phyloP scores from a whole-genome alignment of 2,113 vertebrate genomes.

The Otis tarda region DNA sequence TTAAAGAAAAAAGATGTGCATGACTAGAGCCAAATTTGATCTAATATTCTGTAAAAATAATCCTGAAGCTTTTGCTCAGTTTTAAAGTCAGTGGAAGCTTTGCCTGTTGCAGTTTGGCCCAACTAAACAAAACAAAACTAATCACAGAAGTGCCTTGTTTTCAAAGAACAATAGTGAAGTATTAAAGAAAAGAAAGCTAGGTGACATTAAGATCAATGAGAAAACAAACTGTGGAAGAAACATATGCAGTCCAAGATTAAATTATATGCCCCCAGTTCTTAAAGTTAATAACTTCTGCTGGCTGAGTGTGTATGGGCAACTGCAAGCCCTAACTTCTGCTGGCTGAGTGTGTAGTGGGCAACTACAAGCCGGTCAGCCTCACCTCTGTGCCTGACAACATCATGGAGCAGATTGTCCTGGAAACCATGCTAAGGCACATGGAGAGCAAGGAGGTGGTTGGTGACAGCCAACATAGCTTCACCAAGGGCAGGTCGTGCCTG shows the following conservation, averaged over 20 bases:
- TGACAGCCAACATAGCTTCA: no score
- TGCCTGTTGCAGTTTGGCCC: not conserved
- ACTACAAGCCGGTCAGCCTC: no score
- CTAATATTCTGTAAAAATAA: slow-evolving; percentile 16
- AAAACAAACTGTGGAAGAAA: not conserved
- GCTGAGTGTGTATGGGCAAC: not conserved
- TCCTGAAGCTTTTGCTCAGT: not conserved
- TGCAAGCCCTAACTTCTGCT: no score
- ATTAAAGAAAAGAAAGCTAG: not conserved
- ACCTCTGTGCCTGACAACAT: no score
- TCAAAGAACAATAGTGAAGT: not conserved
- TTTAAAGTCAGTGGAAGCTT: not conserved
- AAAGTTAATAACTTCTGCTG: not conserved
- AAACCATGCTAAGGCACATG: no score
- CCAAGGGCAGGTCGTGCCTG: no score
- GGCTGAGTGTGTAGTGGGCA: no score
- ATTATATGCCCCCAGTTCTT: not conserved
- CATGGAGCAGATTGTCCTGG: no score
- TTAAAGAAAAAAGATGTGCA: not conserved
- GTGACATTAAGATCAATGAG: not conserved
- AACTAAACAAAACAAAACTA: not conserved
- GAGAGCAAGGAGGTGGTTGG: no score
- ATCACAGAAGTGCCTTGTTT: not conserved
- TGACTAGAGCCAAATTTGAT: not conserved
- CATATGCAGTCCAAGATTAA: not conserved